Base-by-base conservation (phyloP, 2,888 invertebrate species). In the Ceramica pisi region DNA sequence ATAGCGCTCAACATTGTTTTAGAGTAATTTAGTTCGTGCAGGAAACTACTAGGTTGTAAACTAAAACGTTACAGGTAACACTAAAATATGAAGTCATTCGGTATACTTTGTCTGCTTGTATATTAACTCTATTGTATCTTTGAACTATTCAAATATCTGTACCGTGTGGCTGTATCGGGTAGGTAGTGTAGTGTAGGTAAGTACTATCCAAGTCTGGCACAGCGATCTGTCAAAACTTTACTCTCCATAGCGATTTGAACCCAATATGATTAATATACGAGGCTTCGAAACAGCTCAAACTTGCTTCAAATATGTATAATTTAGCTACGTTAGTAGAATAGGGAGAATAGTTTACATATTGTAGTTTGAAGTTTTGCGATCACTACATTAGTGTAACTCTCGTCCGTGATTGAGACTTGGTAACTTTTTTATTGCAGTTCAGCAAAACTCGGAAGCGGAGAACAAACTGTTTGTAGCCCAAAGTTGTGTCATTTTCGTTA, bases 231-330 rank as follows among this genome's bases (percentile, higher is more conserved):
- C 79, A 76, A 80, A 79, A 79, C 79, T 79, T 80, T 80, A 63
- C 35, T 38, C 50, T 71, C 64, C 50, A 76, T 55, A 80, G 65
- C 77, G 67, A 81, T 77, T 81, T 66, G 55, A 80, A 72, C 65
- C 50, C 62, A 62, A 81, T 76, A 81, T 79, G 67, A 79, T 81
- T 80, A 76, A 79, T 79, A 81, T 72, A 77, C 77, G 81, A 72
- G 67, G 67, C 62, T 76, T 61, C 38, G 62, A 51, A 48, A 67
- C 67, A 46, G 46, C 48, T 66, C 59, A 57, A 79, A 79, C 67
- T 80, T 48, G 53, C 48, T 68, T 56, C 56, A 68, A 68, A 76
- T 80, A 68, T 73, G 73, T 81, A 80, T 81, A 77, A 80, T 73
- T 76, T 73, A 50, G 48, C 48, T 60, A 46, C 23, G 67, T 70